Percentiles rank a stretch among this genome's conserved stretches.
Conservation (phyloP, 2,888 invertebrate species). For the Oasisia sp. region DNA sequence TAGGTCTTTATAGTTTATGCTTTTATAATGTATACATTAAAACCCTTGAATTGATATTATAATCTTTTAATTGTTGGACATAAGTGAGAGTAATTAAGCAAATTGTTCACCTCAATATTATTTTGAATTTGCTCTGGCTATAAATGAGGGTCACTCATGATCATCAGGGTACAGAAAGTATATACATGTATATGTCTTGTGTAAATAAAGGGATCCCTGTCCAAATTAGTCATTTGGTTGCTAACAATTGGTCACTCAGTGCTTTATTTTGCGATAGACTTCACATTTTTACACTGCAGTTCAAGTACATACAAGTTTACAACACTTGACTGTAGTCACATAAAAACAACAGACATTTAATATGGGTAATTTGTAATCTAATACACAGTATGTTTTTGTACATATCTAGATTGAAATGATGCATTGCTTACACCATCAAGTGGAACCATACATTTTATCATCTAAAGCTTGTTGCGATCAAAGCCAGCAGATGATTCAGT, state of each 20-base stretch:
- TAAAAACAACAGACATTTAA: background rate
- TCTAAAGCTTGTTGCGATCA: background rate
- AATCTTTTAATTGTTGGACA: background rate
- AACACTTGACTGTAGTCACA: background rate
- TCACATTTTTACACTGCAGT: background rate
- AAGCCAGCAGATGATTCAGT: background rate
- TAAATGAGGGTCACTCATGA: no score
- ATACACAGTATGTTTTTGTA: background rate
- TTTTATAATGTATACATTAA: background rate
- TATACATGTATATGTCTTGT: no score
- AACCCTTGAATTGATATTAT: background rate
- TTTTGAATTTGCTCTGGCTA: no score
- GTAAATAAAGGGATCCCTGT: no score
- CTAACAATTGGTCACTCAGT: no score
- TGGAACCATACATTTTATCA: background rate
- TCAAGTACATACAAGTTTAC: background rate
- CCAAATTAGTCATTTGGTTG: no score
- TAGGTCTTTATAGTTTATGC: background rate
- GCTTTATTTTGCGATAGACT: background rate
- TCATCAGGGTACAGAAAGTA: no score
- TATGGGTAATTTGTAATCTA: background rate
- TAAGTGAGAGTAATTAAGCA: background rate
- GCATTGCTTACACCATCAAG: background rate
- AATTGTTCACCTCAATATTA: background rate
- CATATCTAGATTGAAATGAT: no score